phyloP scores from a whole-genome alignment of 2,888 invertebrate species.

The Luperina testacea region DNA sequence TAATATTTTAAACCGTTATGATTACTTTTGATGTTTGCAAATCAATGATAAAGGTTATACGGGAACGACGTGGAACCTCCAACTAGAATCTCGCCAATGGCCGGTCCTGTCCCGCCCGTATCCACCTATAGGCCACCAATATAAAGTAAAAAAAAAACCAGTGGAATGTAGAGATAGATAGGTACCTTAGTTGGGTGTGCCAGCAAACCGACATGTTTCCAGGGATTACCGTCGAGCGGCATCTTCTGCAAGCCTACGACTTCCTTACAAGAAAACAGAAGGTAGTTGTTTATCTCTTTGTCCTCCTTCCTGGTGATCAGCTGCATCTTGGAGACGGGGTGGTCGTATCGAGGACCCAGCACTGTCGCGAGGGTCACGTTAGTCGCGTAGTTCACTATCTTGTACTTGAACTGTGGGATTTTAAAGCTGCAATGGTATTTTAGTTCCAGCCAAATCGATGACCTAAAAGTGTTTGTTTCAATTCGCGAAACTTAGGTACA shows the following conservation, averaged over 20 bases:
- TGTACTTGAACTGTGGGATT: slow-evolving; percentile 91
- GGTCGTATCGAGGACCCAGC: slow-evolving; percentile 92
- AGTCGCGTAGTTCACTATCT: slow-evolving; percentile 91
- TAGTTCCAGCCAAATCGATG: not conserved
- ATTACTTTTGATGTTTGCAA: not conserved
- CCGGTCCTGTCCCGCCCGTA: not conserved
- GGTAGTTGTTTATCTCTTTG: slow-evolving; percentile 79
- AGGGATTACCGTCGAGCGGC: slow-evolving; percentile 94
- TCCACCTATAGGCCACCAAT: no score
- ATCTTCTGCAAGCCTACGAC: slow-evolving; percentile 92
- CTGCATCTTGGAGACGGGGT: slow-evolving; percentile 88
- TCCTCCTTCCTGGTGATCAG: slow-evolving; percentile 76
- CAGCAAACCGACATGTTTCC: slow-evolving; percentile 90
- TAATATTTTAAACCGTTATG: not conserved
- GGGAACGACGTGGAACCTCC: not conserved
- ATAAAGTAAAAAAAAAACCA: not conserved
- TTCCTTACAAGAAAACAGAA: slow-evolving; percentile 91
- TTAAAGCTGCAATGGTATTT: not conserved
- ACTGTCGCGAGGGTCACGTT: slow-evolving; percentile 92
- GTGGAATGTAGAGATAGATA: slow-evolving; percentile 14
- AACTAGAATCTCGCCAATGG: not conserved
- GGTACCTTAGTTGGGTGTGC: slow-evolving; percentile 92
- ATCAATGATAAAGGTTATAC: not conserved
- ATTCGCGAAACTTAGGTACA: not conserved
- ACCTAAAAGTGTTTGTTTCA: not conserved